These are phyloP conservation scores for Australoheros facetus DNA, from an alignment of 2,797 vertebrate genomes.

Conservation along the genomic window DNA sequence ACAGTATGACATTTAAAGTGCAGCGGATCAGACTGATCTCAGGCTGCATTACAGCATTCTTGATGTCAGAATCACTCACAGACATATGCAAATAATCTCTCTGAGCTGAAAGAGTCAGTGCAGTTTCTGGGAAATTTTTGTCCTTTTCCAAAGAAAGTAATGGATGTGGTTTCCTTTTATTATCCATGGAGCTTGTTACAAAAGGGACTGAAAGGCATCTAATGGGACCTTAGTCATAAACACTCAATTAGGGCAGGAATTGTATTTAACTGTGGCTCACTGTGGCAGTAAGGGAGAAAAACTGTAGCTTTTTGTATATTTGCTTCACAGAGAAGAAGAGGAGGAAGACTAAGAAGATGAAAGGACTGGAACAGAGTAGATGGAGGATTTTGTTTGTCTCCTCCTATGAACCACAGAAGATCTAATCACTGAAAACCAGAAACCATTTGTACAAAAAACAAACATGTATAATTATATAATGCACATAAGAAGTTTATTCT, in stretches of 20 bases:
- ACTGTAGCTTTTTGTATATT: not conserved
- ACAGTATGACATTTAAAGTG: constrained; percentile 17
- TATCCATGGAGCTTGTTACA: constrained; percentile 30
- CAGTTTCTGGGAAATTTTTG: constrained; percentile 44
- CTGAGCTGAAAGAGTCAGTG: constrained; percentile 3
- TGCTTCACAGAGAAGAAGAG: not conserved
- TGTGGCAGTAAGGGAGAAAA: constrained; percentile 22
- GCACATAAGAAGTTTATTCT: not conserved
- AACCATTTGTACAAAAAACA: not conserved
- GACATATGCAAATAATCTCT: constrained; percentile 23
- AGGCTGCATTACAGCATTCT: constrained; percentile 1
- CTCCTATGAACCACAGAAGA: not conserved
- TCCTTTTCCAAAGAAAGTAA: constrained; percentile 37
- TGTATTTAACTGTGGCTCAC: constrained; percentile 41
- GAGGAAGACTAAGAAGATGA: not conserved
- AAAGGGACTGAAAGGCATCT: constrained; percentile 38
- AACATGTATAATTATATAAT: not conserved
- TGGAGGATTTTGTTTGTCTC: not conserved
- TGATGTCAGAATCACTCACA: constrained; percentile 28
- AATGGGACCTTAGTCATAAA: constrained; percentile 58
- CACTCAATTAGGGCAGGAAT: constrained; percentile 52
- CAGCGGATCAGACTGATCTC: not conserved
- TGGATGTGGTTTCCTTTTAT: constrained; percentile 58
- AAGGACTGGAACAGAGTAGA: not conserved
- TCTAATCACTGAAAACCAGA: not conserved